Percentiles rank a stretch among this genome's conserved stretches.
Conservation (phyloP, 2,113 vertebrate species). For the Numenius arquata region DNA sequence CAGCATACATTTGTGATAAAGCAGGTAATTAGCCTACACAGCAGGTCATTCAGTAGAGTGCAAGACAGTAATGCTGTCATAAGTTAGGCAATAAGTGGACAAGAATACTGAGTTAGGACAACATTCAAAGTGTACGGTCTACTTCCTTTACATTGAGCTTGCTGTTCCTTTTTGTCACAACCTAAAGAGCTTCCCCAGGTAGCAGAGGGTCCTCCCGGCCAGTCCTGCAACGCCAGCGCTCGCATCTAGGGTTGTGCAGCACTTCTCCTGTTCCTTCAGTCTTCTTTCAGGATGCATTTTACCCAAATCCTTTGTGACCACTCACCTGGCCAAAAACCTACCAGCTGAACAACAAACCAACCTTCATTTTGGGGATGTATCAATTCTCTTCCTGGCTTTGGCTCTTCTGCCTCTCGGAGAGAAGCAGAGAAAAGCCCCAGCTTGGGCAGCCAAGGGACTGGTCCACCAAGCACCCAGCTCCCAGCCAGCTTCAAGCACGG, state of each 20-base stretch:
- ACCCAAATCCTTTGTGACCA: not conserved
- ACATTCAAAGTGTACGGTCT: not conserved
- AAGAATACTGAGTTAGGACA: not conserved
- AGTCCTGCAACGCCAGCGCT: not conserved
- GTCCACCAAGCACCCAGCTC: not conserved
- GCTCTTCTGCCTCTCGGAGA: not conserved
- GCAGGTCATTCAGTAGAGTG: not conserved
- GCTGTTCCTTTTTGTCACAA: not conserved
- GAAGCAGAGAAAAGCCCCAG: not conserved
- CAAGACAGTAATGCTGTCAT: not conserved
- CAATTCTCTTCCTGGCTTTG: not conserved
- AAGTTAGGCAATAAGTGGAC: not conserved
- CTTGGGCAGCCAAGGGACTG: not conserved
- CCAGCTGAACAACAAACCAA: not conserved
- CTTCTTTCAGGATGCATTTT: not conserved
- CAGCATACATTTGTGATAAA: not conserved
- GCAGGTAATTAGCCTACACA: not conserved
- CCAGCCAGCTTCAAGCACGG: rapidly evolving
- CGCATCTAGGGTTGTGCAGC: rapidly evolving
- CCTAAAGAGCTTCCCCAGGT: not conserved
- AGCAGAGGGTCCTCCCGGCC: not conserved
- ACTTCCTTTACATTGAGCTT: not conserved
- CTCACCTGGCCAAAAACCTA: not conserved
- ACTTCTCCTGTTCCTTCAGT: not conserved
- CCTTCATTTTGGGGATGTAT: not conserved